Base-by-base conservation (phyloP, 2,797 vertebrate genomes). In the Ispidina lecontei region DNA sequence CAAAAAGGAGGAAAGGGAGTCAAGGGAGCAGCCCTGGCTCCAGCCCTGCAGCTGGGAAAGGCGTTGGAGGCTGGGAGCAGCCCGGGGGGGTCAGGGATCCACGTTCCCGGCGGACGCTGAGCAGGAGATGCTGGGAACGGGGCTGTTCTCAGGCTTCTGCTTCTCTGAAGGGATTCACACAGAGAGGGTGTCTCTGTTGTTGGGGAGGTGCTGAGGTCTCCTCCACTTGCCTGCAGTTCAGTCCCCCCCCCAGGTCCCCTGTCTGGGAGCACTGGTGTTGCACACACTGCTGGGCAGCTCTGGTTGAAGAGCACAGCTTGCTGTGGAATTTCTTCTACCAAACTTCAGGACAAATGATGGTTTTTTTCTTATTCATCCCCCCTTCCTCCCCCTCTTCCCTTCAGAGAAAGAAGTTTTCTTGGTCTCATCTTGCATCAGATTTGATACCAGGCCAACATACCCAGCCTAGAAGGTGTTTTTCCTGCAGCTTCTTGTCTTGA, bases 291-390 rank as follows among this genome's bases (percentile, higher is more conserved):
- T 64, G 80, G 67, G 52, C 68, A 63, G 31, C 43, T 52, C 83
- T 88, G 54, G 8, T 65, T 94, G 76, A 71, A 79, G 84, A 76
- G 84, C 79, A 52, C 69, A 85, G 76, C 72, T 95, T 81, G 68
- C 77, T 87, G 80, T 94, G 86, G 90, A 94, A 90, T 90, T 75
- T 75, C 64, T 94, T 84, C 74, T 67, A 43, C 86, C 44, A 17
- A 82, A 70, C 49, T 84, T 78, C 25, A 67, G 52, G 39, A 68
- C 74, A 65, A 16, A 25, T 79, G 7, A 12, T 37, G 23, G 21
- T 8, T 47, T 29, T 75, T 44, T 15, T n/a, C 9, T 37, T 52
- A 28, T 22, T 47, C 11, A 9, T 46, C 35, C 18, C 23, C 22
- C 71, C 14, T 39, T 68, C 33, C 39, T 5, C 47, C 33, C 26